Evolutionary conservation across 2,797 vertebrate genomes (phyloP).

Genomic region (Rhinogobio ventralis): DNA sequence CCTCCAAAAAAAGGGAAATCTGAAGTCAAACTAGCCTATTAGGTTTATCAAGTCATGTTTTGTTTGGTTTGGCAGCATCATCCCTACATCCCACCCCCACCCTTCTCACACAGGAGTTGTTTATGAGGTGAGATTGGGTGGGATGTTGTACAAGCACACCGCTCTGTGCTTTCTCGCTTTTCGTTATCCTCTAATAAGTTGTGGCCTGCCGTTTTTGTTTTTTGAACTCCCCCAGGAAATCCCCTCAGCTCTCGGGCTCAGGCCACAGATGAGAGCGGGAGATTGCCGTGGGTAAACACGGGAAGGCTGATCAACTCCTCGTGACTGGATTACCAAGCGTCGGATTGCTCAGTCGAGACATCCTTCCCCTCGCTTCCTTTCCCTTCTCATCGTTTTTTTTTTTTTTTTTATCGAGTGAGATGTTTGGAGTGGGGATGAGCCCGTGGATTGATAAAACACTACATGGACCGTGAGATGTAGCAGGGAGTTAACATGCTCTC

Average conservation of each 20-base stretch:
- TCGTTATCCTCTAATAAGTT: slow-evolving; percentile 75
- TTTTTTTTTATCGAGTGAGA: slow-evolving; percentile 51
- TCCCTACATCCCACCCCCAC: slow-evolving; percentile 22
- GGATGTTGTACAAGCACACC: slow-evolving; percentile 65
- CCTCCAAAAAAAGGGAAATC: slow-evolving; percentile 87
- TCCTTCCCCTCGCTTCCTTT: slow-evolving; percentile 38
- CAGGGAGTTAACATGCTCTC: background rate
- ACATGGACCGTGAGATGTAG: slow-evolving; percentile 41
- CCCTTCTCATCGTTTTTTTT: slow-evolving; percentile 37
- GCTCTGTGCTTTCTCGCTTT: slow-evolving; percentile 66
- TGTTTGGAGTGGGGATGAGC: slow-evolving; percentile 49
- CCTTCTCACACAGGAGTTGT: slow-evolving; percentile 58
- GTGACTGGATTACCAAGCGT: slow-evolving; percentile 64
- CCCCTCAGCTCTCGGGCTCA: slow-evolving; percentile 58
- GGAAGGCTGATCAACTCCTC: slow-evolving; percentile 64
- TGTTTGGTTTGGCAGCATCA: slow-evolving; percentile 73
- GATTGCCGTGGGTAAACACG: slow-evolving; percentile 69
- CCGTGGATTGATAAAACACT: slow-evolving; percentile 49
- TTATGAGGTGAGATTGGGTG: slow-evolving; percentile 65
- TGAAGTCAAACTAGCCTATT: slow-evolving; percentile 91
- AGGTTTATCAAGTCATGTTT: slow-evolving; percentile 90
- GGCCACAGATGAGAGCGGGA: slow-evolving; percentile 65
- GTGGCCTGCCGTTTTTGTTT: slow-evolving; percentile 63
- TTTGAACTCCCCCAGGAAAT: slow-evolving; percentile 69
- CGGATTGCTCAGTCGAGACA: slow-evolving; percentile 53